Percentiles rank a stretch among this genome's conserved stretches.
Conservation (phyloP, 2,888 invertebrate species). For the Tanytarsus gracilentus region DNA sequence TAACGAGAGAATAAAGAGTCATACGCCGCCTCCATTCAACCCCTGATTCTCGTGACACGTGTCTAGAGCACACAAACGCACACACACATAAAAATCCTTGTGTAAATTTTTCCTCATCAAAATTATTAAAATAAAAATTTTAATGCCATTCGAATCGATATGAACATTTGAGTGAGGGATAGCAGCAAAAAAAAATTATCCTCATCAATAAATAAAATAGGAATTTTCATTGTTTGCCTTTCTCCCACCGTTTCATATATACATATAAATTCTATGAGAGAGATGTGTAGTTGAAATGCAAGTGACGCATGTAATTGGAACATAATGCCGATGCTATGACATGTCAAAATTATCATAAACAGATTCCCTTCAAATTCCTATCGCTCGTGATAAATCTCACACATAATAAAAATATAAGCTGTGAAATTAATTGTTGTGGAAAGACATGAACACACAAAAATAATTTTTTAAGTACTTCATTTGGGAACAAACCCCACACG, state of each 20-base stretch:
- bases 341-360: slow-evolving; percentile 27
- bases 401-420: no score
- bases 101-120: slow-evolving; percentile 17
- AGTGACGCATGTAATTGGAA: slow-evolving; percentile 35
- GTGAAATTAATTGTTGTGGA: no score
- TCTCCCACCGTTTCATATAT: slow-evolving; percentile 1
- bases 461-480: no score
- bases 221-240: slow-evolving; percentile 17
- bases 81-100: slow-evolving; percentile 18
- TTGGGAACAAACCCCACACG: no score
- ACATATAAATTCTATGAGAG: no score
- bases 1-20: slow-evolving; percentile 22
- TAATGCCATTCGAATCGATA: not conserved
- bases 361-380: no score
- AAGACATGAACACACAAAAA: no score
- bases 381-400: no score
- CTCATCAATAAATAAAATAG: slow-evolving; percentile 22
- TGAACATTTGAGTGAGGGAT: not conserved
- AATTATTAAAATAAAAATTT: not conserved
- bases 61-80: no score
- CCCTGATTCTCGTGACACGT: slow-evolving; percentile 6
- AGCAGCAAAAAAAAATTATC: slow-evolving; percentile 17
- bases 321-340: slow-evolving; percentile 31
- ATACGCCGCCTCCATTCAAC: not conserved
- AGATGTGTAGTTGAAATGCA: slow-evolving; percentile 30